Evolutionary conservation across 1,140 invertebrate genomes (phyloP), one percentile per base, ranked within the genome.

Genomic region (Parapsyche elsis): DNA sequence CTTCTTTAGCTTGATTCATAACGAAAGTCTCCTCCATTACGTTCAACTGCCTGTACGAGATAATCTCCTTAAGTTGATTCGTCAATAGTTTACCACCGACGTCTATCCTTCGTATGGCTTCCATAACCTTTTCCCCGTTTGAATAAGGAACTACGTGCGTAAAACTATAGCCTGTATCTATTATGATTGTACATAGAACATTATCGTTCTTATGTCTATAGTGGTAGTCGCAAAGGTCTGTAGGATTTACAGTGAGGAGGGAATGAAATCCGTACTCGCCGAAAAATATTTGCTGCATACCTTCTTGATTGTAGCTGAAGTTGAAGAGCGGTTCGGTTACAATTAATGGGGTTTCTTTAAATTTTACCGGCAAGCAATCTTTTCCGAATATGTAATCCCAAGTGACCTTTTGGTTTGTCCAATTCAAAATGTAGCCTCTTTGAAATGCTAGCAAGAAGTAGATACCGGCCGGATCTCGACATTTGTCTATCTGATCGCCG

Each of bases 11-110:
- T 89, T 99, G 97, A 88, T 99, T 99, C 9, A 99, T 97, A 0
- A 99, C 97, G 89, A 97, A 98, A 0, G 98, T 99, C 88, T 99
- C 99, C 86, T 99, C 98, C 95, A 99, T 97, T 0, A 99, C 97
- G 90, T 99, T 96, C 16, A 99, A 88, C 85, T 99, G 98, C 46
- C 98, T 91, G 86, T 99, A 99, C 0, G 98, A 99, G 80, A 99
- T 94, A 9, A 99, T 93, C 88, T 99, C 98, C 87, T 99, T 99
- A 45, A 99, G 88, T 88, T 99, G 96, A 90, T 99, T 99, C 0
- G 99, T 99, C 67, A 99, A 87, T 5, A 97, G 90, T 90, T 99
- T 99, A 0, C 99, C 98, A 9, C 98, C 99, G 80, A 99, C 91
- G 90, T 99, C 96, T 78, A 99, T 94, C 82, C 98, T 92, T 82